These are phyloP conservation scores for Sussaba pulchella DNA, from an alignment of 2,888 invertebrate species.

Conservation along the genomic window DNA sequence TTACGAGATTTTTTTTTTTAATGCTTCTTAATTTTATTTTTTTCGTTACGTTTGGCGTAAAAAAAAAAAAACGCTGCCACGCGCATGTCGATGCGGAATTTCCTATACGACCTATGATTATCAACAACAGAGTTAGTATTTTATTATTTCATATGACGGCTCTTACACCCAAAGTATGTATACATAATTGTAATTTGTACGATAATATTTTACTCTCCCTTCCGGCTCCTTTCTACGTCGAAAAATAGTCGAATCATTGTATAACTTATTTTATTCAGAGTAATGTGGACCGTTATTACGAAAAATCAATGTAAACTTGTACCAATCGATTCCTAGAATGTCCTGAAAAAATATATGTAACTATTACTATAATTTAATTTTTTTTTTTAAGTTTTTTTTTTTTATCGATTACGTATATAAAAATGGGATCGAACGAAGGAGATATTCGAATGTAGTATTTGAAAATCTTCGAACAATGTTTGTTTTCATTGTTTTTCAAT, in stretches of 20 bases:
- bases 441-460: conserved; percentile 37
- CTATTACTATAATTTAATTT: conserved; percentile 58
- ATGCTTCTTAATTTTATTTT: too few relatives aligned
- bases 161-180: conserved; percentile 79
- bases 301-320: conserved; percentile 73
- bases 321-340: conserved; percentile 75
- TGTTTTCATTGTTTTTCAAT: conserved; percentile 36
- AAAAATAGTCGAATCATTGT: conserved; percentile 74
- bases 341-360: conserved; percentile 65
- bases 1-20: too few relatives aligned
- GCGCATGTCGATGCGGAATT: conserved; percentile 50
- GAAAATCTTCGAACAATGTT: conserved; percentile 23
- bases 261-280: conserved; percentile 81
- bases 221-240: neutral
- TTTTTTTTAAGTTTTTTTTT: too few relatives aligned
- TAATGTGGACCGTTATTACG: conserved; percentile 77
- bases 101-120: conserved; percentile 56
- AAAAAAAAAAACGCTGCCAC: conserved; percentile 30
- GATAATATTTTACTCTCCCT: conserved; percentile 75
- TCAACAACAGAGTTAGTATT: conserved; percentile 73
- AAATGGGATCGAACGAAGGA: conserved; percentile 30
- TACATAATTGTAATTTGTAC: conserved; percentile 81
- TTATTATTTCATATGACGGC: conserved; percentile 79
- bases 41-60: too few relatives aligned
- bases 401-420: conserved; percentile 38